Base-by-base conservation (phyloP, 2,888 invertebrate genomes). In the Rhimphoctona megacephalus region DNA sequence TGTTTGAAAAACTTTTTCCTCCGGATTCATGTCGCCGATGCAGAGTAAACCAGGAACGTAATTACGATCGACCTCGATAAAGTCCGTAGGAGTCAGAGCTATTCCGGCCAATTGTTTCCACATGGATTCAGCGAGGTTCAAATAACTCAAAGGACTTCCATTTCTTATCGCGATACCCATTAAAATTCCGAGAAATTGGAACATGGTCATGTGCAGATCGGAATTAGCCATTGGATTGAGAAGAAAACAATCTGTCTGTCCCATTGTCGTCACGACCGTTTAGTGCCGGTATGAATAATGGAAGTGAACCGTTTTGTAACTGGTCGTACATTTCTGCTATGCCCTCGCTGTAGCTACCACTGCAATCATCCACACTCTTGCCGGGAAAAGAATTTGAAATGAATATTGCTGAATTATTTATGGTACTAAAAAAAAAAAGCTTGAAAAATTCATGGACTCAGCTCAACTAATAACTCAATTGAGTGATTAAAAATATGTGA, bases 241-340 rank as follows among this genome's bases (percentile, higher is more conserved):
- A 7, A 99, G 95, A 94, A 98, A 99, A 90, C 99, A 99, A 94
- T 0, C 99, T 95, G 91, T 98, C 99, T 0, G 99, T 98, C 76
- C 99, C 99, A 0, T 98, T 98, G 94, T 98, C 98, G 83, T 98
- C 99, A 64, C 99, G 96, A 0, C 99, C 99, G 94, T 99, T 99
- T 0, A 99, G 99, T 17, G 99, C 99, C 17, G 97, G 97, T 93
- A 99, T 98, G 11, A 99, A 95, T 0, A 99, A 95, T 0, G 98
- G 98, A 0, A 99, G 95, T 0, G 98, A 98, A 0, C 99, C 99
- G 93, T 98, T 99, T 95, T 99, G 98, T 25, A 99, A 95, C 94
- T 99, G 99, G 92, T 99, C 99, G 94, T 99, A 99, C 98, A 99
- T 99, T 95, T 99, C 99, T 0, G 99, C 99, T 88, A 99, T 98